Percentiles rank a stretch among this genome's conserved stretches.
Evolutionary conservation across 2,113 vertebrate genomes (phyloP).

Genomic region (Crocuta crocuta): DNA sequence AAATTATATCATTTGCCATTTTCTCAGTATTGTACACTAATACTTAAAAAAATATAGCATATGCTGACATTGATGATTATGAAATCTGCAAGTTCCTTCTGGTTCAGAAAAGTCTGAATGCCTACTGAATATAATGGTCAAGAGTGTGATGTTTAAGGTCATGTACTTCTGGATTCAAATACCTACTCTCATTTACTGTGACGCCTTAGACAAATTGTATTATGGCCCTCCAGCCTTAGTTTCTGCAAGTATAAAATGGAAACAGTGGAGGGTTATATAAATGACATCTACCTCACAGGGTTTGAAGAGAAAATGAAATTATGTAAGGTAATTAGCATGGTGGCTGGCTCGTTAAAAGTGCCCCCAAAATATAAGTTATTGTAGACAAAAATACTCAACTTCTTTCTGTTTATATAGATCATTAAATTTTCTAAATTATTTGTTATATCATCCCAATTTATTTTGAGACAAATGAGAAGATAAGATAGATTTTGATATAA

Average conservation of each 20-base stretch:
- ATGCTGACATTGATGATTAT: neutral
- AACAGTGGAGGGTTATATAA: neutral
- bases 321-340: neutral
- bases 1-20: neutral
- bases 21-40: neutral
- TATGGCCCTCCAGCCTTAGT: neutral
- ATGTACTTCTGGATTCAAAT: neutral
- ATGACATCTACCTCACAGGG: neutral
- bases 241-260: neutral
- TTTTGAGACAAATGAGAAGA: neutral
- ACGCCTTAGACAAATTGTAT: neutral
- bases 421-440: conserved; percentile 10
- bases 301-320: neutral
- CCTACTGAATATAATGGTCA: neutral
- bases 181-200: neutral
- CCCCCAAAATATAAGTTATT: neutral
- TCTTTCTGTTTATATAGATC: neutral
- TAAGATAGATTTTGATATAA: neutral
- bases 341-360: neutral
- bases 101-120: neutral
- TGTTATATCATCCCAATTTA: neutral
- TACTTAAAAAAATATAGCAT: neutral
- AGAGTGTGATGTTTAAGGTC: neutral
- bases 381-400: neutral
- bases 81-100: neutral